Evolutionary conservation across 2,113 vertebrate species (phyloP), one percentile per base, ranked within the genome.

Genomic region (Amazona vittata): DNA sequence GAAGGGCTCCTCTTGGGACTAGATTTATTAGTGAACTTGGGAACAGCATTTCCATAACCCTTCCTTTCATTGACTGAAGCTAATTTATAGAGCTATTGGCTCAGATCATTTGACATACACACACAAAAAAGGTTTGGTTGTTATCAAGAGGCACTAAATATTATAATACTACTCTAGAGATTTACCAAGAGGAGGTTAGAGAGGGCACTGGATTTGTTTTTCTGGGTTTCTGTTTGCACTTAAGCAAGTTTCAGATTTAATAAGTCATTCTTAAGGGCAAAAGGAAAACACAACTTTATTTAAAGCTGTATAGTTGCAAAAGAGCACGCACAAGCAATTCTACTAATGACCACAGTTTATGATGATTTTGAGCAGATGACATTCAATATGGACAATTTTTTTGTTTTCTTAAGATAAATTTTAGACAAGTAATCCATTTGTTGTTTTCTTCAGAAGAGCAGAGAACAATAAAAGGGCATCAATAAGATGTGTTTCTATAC

Each of bases 1-100:
- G 92, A 96, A 95, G 47, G 41, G 29, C 49, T 90, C 43, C 94
- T 86, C 95, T 82, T 87, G 80, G 41, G 83, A 93, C 62, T 62
- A 84, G n/a, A 57, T 62, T 86, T 81, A 57, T 33, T 73, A 95
- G 47, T 62, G 52, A 93, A 78, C 73, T 86, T 86, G 37, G 62
- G 70, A 93, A 87, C 37, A 69, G 21, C 57, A 91, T 85, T 94
- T 90, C 83, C n/a, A 84, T 65, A 90, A 76, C 28, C 33, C 15
- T 59, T 86, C 64, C 73, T 91, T 93, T 60, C 47, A 78, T 26
- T 82, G n/a, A 92, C 25, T 69, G n/a, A 83, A 92, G 35, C 46
- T 76, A 81, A 96, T 86, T 84, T 89, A 86, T 86, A 89, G 35
- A 83, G 17, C 46, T 80, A 86, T 60, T 89, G 69, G 69, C 52